These are phyloP conservation scores for Acanthopleura granulata DNA, from an alignment of 2,888 invertebrate species.

Conservation along the genomic window DNA sequence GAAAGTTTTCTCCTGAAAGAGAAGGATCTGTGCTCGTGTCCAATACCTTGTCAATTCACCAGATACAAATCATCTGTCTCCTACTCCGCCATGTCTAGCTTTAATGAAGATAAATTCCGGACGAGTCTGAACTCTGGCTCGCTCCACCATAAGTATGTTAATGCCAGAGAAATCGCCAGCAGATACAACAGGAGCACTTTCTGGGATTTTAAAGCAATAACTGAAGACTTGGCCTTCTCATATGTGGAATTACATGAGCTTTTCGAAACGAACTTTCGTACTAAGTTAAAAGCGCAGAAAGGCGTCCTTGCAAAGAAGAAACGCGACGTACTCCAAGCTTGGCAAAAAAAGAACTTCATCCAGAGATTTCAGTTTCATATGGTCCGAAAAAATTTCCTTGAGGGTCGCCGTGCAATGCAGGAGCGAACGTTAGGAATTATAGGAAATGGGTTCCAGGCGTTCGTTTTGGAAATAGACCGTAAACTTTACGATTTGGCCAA, in stretches of 20 bases:
- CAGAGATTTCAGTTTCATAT: constrained; percentile 47
- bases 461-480: constrained; percentile 35
- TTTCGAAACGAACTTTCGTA: constrained; percentile 28
- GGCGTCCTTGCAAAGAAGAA: constrained; percentile 26
- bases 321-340: constrained; percentile 26
- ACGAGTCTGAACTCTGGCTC: constrained; percentile 27
- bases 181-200: constrained; percentile 41
- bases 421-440: constrained; percentile 46
- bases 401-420: constrained; percentile 54
- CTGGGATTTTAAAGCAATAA: constrained; percentile 25
- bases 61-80: constrained; percentile 54
- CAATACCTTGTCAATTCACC: constrained; percentile 50
- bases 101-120: constrained; percentile 41
- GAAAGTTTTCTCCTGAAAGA: constrained; percentile 28
- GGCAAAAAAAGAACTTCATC: constrained; percentile 34
- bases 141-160: constrained; percentile 32
- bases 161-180: constrained; percentile 42
- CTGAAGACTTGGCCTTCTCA: constrained; percentile 23
- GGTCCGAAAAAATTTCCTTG: constrained; percentile 49
- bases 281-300: constrained; percentile 33
- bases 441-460: constrained; percentile 34
- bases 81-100: constrained; percentile 50
- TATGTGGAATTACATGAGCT: constrained; percentile 30
- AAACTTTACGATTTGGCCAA: constrained; percentile 26
- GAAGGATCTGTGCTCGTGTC: constrained; percentile 43